Conservation (phyloP, 30 jellyfish, hydroid and myxozoan genomes). For the Morbakka virulenta region DNA sequence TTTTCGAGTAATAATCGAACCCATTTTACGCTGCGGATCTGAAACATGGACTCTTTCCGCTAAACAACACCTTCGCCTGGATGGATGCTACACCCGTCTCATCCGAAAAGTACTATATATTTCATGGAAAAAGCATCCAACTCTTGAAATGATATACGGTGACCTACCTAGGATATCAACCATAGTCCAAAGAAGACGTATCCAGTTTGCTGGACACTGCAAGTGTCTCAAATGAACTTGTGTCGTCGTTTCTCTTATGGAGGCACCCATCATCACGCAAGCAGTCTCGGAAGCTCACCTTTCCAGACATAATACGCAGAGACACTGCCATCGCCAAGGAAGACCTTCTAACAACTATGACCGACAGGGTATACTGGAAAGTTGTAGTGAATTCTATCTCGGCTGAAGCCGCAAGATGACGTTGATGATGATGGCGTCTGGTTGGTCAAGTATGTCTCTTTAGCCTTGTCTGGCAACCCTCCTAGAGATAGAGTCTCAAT, state of each 20-base stretch:
- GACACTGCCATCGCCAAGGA: background rate
- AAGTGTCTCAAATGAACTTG: background rate
- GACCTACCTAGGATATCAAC: background rate
- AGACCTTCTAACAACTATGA: background rate
- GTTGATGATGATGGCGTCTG: background rate
- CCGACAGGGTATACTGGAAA: background rate
- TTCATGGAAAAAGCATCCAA: background rate
- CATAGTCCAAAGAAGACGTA: background rate
- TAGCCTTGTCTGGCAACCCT: too few relatives aligned
- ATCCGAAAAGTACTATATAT: background rate
- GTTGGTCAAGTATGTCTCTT: background rate
- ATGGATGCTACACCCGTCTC: background rate
- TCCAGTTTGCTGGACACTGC: background rate
- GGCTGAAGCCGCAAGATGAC: background rate
- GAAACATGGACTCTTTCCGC: too few relatives aligned
- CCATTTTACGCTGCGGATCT: too few relatives aligned
- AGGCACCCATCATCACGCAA: background rate
- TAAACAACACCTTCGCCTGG: background rate
- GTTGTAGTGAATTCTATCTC: background rate
- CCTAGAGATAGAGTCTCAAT: too few relatives aligned
- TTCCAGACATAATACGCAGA: background rate
- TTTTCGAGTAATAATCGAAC: too few relatives aligned
- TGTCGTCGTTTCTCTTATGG: background rate
- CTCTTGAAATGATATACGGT: background rate
- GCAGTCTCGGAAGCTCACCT: background rate